Evolutionary conservation across 2,888 invertebrate genomes (phyloP), one percentile per base, ranked within the genome.

Genomic region (Drosophila parthenogenetica): DNA sequence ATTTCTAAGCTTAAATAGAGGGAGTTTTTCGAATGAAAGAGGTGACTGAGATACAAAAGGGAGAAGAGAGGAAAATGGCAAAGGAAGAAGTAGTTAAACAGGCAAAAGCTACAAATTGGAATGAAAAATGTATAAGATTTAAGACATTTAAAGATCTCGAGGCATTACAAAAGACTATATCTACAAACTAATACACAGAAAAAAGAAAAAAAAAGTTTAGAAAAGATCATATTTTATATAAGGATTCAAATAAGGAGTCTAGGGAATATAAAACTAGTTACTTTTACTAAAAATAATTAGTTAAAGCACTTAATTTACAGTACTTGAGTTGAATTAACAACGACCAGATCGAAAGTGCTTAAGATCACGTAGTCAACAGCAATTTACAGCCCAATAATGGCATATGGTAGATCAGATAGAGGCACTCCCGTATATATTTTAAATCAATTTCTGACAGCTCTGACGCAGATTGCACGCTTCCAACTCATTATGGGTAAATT

Each of bases 1-100:
- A 89, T 79, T 86, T 86, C 55, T 89, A 86, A 86, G 89, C 67
- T 54, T 17, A 67, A 11, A 45, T 2, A 48, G 5, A 55, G 2
- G 5, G 40, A 3, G 25, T 1, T 57, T 45, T 11, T 45, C 0
- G 22, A n/a, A 19, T 5, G n/a, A 8, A 29, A 8, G 29, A 22
- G 22, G 22, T 5, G 5, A 22, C 22, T 22, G 22, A 29, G 29
- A 29, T 25, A 7, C 7, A 7, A 7, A 25, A 25, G 25, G 29
- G 11, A 8, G 3, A 5, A 35, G 5, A 19, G 7, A 45, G 5
- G 0, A 32, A 10, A 25, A 39, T 7, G 5, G 11, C 17, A n/a
- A 13, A 7, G 40, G 1, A 29, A 5, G 35, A 11, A 35, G 13
- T 0, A 11, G 1, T 7, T 8, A 10, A 10, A 8, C 22, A 22